These are phyloP conservation scores for Drosophila nigrodunni DNA, from an alignment of 1,140 invertebrate genomes.

Conservation along the genomic window DNA sequence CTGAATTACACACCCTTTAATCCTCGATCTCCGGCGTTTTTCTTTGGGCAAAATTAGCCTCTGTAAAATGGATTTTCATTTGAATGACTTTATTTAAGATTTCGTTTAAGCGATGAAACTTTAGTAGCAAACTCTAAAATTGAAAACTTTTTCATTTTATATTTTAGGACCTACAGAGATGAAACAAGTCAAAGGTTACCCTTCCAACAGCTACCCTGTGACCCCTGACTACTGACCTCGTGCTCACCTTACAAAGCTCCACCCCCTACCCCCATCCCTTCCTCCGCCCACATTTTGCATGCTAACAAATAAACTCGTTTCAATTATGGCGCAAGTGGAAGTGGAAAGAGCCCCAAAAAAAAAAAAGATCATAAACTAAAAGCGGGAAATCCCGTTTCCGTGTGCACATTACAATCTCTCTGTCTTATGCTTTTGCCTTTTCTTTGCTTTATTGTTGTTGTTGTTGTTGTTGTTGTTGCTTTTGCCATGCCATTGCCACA, in stretches of 20 bases:
- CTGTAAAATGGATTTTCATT: slow-evolving; percentile 2
- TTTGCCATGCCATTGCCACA: slow-evolving; percentile 19
- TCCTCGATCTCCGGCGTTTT: neutral
- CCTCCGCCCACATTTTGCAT: neutral
- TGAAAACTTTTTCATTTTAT: neutral
- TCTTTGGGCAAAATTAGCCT: neutral
- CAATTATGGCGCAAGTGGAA: slow-evolving; percentile 19
- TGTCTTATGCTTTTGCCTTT: slow-evolving; percentile 6
- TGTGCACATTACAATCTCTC: slow-evolving; percentile 51
- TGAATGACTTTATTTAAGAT: slow-evolving; percentile 32
- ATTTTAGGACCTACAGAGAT: neutral
- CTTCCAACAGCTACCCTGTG: neutral
- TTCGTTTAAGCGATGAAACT: slow-evolving; percentile 29
- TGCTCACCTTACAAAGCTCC: no score
- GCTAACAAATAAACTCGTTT: slow-evolving; percentile 31
- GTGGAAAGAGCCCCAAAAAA: slow-evolving; percentile 5
- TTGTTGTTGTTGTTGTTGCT: slow-evolving; percentile 1
- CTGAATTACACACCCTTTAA: neutral
- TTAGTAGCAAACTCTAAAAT: slow-evolving; percentile 10
- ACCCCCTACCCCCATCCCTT: neutral
- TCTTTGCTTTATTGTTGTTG: neutral
- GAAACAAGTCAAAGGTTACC: slow-evolving; percentile 17
- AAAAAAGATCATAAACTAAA: slow-evolving; percentile 46
- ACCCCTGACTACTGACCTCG: neutral
- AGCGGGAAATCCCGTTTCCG: slow-evolving; percentile 44